phyloP scores from a whole-genome alignment of 2,888 invertebrate species.

The Acholoe squamosa region DNA sequence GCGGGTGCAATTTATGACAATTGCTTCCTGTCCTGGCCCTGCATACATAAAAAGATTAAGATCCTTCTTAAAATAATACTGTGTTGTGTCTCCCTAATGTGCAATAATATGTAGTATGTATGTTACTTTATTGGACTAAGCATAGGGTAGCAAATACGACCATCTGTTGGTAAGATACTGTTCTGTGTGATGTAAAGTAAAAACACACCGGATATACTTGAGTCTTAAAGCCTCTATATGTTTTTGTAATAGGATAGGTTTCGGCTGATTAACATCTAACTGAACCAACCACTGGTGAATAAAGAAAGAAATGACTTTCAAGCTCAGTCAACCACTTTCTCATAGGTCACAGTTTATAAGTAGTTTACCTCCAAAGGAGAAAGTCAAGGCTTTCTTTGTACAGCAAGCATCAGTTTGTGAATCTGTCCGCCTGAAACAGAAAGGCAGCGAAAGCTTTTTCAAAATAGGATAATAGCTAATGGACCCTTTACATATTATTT shows the following conservation, averaged over 20 bases:
- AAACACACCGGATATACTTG: neutral
- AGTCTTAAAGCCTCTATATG: conserved; percentile 19
- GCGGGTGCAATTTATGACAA: neutral
- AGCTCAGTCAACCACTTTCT: neutral
- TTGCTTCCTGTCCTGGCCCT: conserved; percentile 23
- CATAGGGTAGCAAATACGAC: neutral
- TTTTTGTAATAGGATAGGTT: conserved; percentile 1
- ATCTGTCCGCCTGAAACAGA: neutral
- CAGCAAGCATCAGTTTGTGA: neutral
- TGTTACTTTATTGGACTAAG: neutral
- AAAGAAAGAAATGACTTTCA: neutral
- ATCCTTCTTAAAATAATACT: neutral
- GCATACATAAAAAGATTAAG: conserved; percentile 11
- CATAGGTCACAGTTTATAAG: neutral
- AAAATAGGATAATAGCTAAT: no score
- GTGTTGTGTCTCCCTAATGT: neutral
- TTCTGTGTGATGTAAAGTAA: neutral
- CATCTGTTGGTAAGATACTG: neutral
- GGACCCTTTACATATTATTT: neutral
- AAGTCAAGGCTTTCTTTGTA: conserved; percentile 21
- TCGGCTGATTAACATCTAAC: conserved; percentile 24
- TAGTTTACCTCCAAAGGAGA: neutral
- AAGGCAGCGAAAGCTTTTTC: no score
- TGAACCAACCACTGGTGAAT: neutral
- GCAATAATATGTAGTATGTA: neutral